Evolutionary conservation across 2,797 vertebrate genomes (phyloP), one percentile per base, ranked within the genome.

Genomic region (Arnoldichthys spilopterus): DNA sequence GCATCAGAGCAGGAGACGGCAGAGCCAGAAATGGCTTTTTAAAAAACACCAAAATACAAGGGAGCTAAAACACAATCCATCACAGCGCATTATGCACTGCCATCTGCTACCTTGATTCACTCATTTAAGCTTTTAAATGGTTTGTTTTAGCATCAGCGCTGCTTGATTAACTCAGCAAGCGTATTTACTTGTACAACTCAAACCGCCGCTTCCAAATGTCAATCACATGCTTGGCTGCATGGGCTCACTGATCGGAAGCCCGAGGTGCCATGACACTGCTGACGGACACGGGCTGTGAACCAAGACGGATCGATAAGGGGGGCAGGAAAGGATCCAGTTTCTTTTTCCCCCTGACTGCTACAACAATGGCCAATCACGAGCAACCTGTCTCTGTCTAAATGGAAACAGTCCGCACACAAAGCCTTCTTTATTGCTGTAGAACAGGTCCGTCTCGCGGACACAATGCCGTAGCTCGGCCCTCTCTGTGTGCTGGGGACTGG

Each of bases 201-300:
- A 68, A 59, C 56, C 72, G 58, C 62, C 68, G 69, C 83, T 82
- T 82, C 59, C n/a, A 80, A 85, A 85, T 83, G 83, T 85, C 79
- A 85, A 78, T 86, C 81, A 82, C 83, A 80, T 76, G 80, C 79
- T 67, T 49, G 79, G 71, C 79, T 77, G 63, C 78, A 77, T 61
- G 59, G 75, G 40, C 68, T 69, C 70, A 78, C 81, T 58, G 84
- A 85, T 85, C 70, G 68, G 1, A 45, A 59, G 8, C 54, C 43
- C 58, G 63, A 81, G 64, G n/a, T 40, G 28, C 78, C 28, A 62
- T 28, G 71, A 51, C 78, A 47, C 54, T 43, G 77, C 74, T 82
- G 83, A 83, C 76, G 77, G 84, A 83, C 77, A 40, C 49, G 8
- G 34, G 72, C 63, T 84, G 69, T 71, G 74, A 66, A 82, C 68